A percentile compares a stretch with the other conserved stretches of the same genome.
Conservation (phyloP, 2,797 vertebrate genomes). For the Pseudochirops corinnae region DNA sequence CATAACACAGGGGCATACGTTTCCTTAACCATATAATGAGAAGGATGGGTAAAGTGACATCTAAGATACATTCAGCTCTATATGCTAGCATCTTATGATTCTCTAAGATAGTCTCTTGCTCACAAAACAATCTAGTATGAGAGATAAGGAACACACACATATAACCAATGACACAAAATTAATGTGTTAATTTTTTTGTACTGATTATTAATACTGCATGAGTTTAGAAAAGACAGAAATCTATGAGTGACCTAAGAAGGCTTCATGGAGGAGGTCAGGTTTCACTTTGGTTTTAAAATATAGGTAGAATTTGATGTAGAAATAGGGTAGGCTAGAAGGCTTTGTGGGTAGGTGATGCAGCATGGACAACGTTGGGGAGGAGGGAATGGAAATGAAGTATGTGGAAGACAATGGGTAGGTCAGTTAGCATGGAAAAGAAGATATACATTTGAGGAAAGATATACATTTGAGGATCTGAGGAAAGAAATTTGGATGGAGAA, state of each 20-base stretch:
- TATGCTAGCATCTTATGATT: background rate
- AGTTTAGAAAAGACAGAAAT: background rate
- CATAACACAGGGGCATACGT: background rate
- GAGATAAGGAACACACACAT: background rate
- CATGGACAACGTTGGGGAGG: background rate
- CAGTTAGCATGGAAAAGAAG: background rate
- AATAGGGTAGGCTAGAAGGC: background rate
- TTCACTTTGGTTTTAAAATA: background rate
- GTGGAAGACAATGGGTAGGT: background rate
- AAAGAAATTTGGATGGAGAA: background rate
- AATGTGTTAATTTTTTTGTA: background rate
- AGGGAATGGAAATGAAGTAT: background rate
- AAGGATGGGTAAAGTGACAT: background rate
- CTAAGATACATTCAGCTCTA: background rate
- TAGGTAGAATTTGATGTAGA: background rate
- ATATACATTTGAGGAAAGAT: background rate
- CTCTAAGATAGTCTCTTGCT: background rate
- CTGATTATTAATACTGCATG: background rate
- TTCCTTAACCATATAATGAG: background rate
- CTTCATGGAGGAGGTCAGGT: background rate
- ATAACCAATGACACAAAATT: background rate
- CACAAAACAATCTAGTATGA: background rate
- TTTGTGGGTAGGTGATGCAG: background rate
- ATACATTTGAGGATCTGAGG: background rate
- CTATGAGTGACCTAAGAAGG: background rate